Conservation (phyloP, 2,888 invertebrate species). For the Brachynemurus nebulosus region DNA sequence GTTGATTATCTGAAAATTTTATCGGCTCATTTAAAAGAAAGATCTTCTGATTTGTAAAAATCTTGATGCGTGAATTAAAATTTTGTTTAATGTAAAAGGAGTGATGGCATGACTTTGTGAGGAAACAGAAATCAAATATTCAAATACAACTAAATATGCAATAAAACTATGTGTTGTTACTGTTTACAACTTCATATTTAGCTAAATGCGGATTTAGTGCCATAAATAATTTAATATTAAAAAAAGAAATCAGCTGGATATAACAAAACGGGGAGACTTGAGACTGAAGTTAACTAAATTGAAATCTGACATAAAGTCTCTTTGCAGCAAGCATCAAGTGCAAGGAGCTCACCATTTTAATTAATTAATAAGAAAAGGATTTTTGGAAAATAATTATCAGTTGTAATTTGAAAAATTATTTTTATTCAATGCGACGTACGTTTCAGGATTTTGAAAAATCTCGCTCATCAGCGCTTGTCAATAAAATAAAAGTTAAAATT, state of each 20-base stretch:
- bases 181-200: conserved; percentile 15
- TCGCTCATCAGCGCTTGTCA: too few relatives aligned
- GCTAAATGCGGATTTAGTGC: conserved; percentile 13
- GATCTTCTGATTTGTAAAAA: too few relatives aligned
- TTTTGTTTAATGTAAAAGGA: conserved; percentile 15
- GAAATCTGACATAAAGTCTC: conserved; percentile 16
- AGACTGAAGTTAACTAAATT: conserved; percentile 14
- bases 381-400: too few relatives aligned
- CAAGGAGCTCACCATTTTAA: conserved; percentile 14
- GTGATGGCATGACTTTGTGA: conserved; percentile 15
- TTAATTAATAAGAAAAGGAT: too few relatives aligned
- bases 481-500: too few relatives aligned
- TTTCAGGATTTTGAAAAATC: too few relatives aligned
- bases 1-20: too few relatives aligned
- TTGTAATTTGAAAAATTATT: too few relatives aligned
- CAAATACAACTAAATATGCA: conserved; percentile 13
- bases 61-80: too few relatives aligned
- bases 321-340: conserved; percentile 17
- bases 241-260: conserved; percentile 14
- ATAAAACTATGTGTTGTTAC: conserved; percentile 12
- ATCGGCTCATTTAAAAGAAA: too few relatives aligned
- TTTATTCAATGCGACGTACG: too few relatives aligned
- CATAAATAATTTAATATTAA: conserved; percentile 13
- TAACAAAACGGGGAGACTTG: conserved; percentile 7
- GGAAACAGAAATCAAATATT: conserved; percentile 15